A percentile compares a stretch with the other conserved stretches of the same genome.
phyloP scores from a whole-genome alignment of 2,888 invertebrate genomes.

The Apodemia zela region DNA sequence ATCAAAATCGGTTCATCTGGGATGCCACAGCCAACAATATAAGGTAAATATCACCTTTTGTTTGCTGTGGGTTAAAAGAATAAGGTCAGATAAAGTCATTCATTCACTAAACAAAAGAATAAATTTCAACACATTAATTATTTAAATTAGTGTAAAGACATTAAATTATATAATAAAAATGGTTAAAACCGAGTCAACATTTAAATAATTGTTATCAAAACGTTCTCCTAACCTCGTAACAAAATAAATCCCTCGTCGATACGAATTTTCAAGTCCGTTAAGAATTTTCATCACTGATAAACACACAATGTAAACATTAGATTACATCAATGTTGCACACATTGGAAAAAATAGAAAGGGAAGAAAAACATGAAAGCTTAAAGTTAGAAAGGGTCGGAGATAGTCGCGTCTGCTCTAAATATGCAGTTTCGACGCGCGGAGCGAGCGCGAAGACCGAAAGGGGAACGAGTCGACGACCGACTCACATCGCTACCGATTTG shows the following conservation, averaged over 20 bases:
- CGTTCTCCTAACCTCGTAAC: not conserved
- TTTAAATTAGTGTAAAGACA: too few relatives aligned
- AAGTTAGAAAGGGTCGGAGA: conserved; percentile 47
- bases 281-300: conserved; percentile 43
- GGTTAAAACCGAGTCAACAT: too few relatives aligned
- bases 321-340: conserved; percentile 55
- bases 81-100: too few relatives aligned
- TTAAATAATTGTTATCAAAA: not conserved
- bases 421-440: conserved; percentile 57
- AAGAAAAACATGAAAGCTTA: conserved; percentile 38
- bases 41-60: too few relatives aligned
- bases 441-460: conserved; percentile 55
- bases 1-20: too few relatives aligned
- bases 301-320: conserved; percentile 65
- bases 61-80: too few relatives aligned
- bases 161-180: too few relatives aligned
- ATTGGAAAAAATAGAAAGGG: conserved; percentile 48
- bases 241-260: conserved; percentile 11
- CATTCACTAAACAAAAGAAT: too few relatives aligned
- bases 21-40: too few relatives aligned
- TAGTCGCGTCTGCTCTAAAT: conserved; percentile 64
- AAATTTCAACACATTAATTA: too few relatives aligned
- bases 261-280: conserved; percentile 20
- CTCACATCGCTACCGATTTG: conserved; percentile 77
- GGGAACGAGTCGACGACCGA: conserved; percentile 60